Percentiles rank a stretch among this genome's conserved stretches.
Evolutionary conservation across 1,140 invertebrate species (phyloP).

Genomic region (Psilanteris sp.): DNA sequence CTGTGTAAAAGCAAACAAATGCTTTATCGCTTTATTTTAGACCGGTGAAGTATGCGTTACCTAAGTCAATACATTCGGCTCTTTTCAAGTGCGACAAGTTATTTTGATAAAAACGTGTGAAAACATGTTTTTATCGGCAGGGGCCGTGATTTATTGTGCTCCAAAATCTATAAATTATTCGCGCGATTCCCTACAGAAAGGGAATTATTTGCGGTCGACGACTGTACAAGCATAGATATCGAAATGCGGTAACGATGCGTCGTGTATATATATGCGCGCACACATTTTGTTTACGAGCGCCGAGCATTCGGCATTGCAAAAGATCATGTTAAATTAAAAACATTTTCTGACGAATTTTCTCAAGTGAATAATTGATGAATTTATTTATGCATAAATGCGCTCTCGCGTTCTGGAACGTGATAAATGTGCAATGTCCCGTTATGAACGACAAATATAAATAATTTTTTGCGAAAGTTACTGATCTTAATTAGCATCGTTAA

Average conservation of each 20-base stretch:
- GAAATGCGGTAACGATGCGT: constrained; percentile 23
- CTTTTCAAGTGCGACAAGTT: constrained; percentile 49
- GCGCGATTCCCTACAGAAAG: constrained; percentile 34
- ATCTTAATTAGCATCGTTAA: constrained; percentile 34
- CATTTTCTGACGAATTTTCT: constrained; percentile 4
- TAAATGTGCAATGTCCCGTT: constrained; percentile 25
- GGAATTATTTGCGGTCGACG: constrained; percentile 52
- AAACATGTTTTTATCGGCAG: constrained; percentile 55
- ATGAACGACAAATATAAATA: constrained; percentile 28
- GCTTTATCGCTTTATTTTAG: constrained; percentile 48
- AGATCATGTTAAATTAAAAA: constrained; percentile 16
- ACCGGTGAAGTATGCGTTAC: constrained; percentile 14
- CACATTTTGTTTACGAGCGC: constrained; percentile 21
- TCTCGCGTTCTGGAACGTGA: constrained; percentile 1
- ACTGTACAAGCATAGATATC: constrained; percentile 44
- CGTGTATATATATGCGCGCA: not conserved
- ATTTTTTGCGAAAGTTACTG: too few species aligned
- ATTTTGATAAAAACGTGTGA: constrained; percentile 59
- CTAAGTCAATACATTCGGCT: constrained; percentile 35
- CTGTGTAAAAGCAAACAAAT: constrained; percentile 45
- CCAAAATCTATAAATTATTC: constrained; percentile 58
- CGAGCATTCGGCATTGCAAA: not conserved
- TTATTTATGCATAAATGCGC: constrained; percentile 29
- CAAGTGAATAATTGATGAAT: constrained; percentile 32
- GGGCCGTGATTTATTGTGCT: constrained; percentile 40